A percentile compares a stretch with the other conserved stretches of the same genome.
Evolutionary conservation across 2,797 vertebrate genomes (phyloP).

Genomic region (Rhabdomys pumilio): DNA sequence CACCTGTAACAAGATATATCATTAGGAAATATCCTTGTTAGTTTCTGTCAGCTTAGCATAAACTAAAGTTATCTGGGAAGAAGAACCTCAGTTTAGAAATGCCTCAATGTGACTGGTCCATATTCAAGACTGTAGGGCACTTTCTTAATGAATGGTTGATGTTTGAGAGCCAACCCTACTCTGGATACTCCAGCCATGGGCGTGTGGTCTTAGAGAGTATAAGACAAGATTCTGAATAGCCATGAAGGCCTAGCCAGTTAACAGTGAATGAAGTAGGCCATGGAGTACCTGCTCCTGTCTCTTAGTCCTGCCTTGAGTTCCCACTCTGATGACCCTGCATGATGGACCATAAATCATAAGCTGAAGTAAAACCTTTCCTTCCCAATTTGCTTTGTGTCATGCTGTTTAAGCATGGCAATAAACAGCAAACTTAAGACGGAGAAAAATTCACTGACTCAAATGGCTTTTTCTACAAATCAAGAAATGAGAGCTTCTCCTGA

Average conservation of each 20-base stretch:
- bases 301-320: neutral
- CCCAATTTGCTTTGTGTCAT: neutral
- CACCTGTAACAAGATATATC: neutral
- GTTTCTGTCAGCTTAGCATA: neutral
- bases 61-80: too few species aligned
- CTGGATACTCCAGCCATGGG: neutral
- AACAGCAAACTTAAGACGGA: neutral
- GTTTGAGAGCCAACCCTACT: neutral
- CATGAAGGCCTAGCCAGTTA: neutral
- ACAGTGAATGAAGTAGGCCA: too few species aligned
- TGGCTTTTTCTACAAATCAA: neutral
- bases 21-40: neutral
- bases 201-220: neutral
- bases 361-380: neutral
- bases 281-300: neutral
- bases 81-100: neutral
- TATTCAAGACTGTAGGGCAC: neutral
- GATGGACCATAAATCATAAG: neutral
- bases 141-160: too few species aligned
- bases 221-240: neutral
- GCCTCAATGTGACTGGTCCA: too few species aligned
- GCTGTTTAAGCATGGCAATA: neutral
- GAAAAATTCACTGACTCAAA: neutral
- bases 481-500: conserved; percentile 7
- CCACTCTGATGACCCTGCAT: neutral